These are phyloP conservation scores for Ceratina calcarata DNA, from an alignment of 1,140 invertebrate species.

Conservation along the genomic window DNA sequence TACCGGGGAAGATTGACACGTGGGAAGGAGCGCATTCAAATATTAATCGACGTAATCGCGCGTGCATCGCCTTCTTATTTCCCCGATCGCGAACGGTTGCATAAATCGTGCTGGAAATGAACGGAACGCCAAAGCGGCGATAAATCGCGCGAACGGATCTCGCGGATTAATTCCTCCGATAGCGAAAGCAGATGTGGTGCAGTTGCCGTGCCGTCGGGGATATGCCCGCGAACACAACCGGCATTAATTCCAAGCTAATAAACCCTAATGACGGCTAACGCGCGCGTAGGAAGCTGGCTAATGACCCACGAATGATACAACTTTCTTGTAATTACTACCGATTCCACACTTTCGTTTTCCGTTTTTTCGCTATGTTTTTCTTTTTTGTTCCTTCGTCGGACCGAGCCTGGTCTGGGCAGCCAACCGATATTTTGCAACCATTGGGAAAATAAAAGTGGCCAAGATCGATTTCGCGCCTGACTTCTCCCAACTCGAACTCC, in stretches of 20 bases:
- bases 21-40: background rate
- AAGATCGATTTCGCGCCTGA: background rate
- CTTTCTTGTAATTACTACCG: conserved; percentile 36
- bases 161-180: conserved; percentile 49
- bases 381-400: background rate
- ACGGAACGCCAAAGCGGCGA: conserved; percentile 21
- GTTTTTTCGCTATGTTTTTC: background rate
- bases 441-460: background rate
- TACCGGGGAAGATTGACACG: background rate
- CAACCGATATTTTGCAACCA: background rate
- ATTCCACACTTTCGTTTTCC: conserved; percentile 29
- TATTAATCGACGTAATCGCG: conserved; percentile 6
- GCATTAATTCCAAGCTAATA: conserved; percentile 50
- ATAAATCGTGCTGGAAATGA: conserved; percentile 14
- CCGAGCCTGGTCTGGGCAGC: background rate
- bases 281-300: conserved; percentile 35
- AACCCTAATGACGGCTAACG: conserved; percentile 51
- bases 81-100: background rate
- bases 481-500: background rate
- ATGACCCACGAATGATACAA: conserved; percentile 37
- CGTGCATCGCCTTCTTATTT: background rate
- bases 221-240: conserved; percentile 27
- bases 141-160: conserved; percentile 37
- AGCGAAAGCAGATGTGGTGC: conserved; percentile 19
- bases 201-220: conserved; percentile 35